Conservation (phyloP, 2,888 invertebrate genomes). For the Embidobia sp. region DNA sequence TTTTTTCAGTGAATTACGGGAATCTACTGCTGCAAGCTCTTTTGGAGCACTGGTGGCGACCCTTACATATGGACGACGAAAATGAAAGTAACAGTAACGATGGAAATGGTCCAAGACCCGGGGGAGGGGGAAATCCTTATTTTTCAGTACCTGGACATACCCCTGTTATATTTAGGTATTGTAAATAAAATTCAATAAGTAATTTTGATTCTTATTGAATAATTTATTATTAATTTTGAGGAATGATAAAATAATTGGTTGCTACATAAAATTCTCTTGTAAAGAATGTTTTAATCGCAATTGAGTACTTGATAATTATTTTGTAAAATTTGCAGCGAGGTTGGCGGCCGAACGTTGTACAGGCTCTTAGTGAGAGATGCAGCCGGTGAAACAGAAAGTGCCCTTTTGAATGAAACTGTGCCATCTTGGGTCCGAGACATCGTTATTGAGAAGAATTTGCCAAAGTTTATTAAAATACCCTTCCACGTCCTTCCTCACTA, state of each 20-base stretch:
- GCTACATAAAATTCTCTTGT: too few species aligned
- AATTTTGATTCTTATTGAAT: too few species aligned
- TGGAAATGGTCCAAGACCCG: constrained; percentile 76
- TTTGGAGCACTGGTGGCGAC: constrained; percentile 96
- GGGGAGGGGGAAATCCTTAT: constrained; percentile 84
- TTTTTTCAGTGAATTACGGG: constrained; percentile 95
- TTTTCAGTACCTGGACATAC: constrained; percentile 97
- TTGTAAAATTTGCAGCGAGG: constrained; percentile 86
- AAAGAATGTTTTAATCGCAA: too few species aligned
- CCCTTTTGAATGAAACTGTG: constrained; percentile 94
- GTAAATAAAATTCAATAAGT: background rate
- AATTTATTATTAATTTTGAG: too few species aligned
- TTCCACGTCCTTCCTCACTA: constrained; percentile 98
- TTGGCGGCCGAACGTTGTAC: constrained; percentile 96
- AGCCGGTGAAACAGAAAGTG: constrained; percentile 96
- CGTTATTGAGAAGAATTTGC: constrained; percentile 95
- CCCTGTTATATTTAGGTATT: constrained; percentile 95
- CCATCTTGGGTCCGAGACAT: constrained; percentile 98
- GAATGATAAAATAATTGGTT: too few species aligned
- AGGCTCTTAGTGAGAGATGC: constrained; percentile 94
- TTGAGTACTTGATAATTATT: too few species aligned
- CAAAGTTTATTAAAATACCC: constrained; percentile 97
- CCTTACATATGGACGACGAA: constrained; percentile 87
- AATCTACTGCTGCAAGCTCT: constrained; percentile 95
- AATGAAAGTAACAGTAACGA: constrained; percentile 86